phyloP scores from a whole-genome alignment of 92 coral and sea anemone genomes.

The Parazoanthus atlanticus region DNA sequence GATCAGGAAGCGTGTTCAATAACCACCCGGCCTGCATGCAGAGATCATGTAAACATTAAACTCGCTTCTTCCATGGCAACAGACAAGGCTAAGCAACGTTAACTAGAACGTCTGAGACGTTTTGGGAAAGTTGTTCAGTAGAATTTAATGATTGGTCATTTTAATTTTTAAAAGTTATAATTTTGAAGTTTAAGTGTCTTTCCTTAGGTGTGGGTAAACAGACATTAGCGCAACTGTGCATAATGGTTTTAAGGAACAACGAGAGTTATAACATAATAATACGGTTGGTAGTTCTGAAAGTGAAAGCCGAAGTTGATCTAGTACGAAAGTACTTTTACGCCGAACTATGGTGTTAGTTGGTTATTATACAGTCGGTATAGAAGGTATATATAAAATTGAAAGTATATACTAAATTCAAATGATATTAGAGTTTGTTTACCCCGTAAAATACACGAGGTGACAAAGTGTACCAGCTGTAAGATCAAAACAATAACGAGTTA shows the following conservation, averaged over 20 bases:
- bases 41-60: too few relatives aligned
- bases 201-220: not conserved
- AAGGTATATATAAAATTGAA: not conserved
- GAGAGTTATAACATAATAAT: not conserved
- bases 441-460: not conserved
- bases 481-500: not conserved
- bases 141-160: not conserved
- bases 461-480: not conserved
- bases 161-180: too few relatives aligned
- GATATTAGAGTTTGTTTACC: not conserved
- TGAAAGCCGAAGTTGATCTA: too few relatives aligned
- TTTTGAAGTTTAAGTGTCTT: not conserved
- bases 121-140: not conserved
- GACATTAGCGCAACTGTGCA: too few relatives aligned
- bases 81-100: not conserved
- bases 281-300: too few relatives aligned
- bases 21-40: too few relatives aligned
- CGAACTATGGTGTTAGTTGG: not conserved
- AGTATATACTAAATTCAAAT: too few relatives aligned
- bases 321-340: not conserved
- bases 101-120: not conserved
- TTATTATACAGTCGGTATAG: not conserved
- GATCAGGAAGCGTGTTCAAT: too few relatives aligned
- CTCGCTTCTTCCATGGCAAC: too few relatives aligned
- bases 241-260: not conserved